Base-by-base conservation (phyloP, 2,888 invertebrate genomes). In the Sympetrum striolatum region DNA sequence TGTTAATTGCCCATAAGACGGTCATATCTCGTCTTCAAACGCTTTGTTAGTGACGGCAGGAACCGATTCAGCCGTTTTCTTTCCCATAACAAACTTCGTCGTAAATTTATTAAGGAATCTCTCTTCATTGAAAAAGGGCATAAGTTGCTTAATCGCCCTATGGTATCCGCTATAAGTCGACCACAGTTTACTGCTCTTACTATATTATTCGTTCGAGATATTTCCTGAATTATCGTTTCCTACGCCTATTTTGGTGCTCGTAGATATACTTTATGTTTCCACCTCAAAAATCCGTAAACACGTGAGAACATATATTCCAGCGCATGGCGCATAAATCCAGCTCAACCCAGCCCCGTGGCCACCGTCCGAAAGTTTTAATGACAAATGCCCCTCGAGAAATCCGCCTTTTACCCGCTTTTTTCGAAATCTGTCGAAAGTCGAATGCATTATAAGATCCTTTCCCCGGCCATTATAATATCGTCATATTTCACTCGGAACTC, bases 401-500 rank as follows among this genome's bases (percentile, higher is more conserved):
- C 18, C 31, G 31, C 25, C 73, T 73, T 53, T 73, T 73, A 25
- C 73, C 73, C 14, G 73, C 31, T 73, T 73, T 73, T 73, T 73
- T 73, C 73, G 73, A 73, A 73, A 31, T 73, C 73, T 73, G 73
- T 73, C 73, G 73, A 73, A 73, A 73, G 31, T 31, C 31, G 73
- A 31, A 73, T 25, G 64, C 22, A 64, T 64, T 64, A 64, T 64
- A 25, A 64, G 60, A 60, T 25, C n/a, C 15, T 64, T 37, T 22
- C 60, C n/a, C 12, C 48, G 64, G n/a, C 22, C 86, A 86, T 86
- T 86, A 86, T 86, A 58, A 86, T 86, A 86, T 64, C 86, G 86
- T 86, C 86, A 86, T 86, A 86, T 86, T 86, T 86, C 86, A 86
- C 86, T 86, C 64, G 18, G n/a, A 64, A 82, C 37, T 39, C 86